Conservation (phyloP, 2,113 vertebrate genomes). For the Gambusia holbrooki region DNA sequence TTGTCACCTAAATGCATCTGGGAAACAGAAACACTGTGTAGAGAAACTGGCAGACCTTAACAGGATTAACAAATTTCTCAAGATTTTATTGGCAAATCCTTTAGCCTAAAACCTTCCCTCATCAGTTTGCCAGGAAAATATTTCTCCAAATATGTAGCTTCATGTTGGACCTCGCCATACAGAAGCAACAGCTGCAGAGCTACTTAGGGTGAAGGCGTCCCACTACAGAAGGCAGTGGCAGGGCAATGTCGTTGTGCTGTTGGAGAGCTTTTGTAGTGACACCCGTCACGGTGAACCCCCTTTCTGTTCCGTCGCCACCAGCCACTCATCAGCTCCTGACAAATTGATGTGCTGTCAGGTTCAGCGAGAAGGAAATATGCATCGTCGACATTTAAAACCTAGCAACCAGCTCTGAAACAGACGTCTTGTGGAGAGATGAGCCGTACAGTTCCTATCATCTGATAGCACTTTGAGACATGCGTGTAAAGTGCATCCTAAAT, state of each 20-base stretch:
- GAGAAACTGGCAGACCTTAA: neutral
- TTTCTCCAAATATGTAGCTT: constrained; percentile 45
- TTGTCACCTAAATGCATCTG: neutral
- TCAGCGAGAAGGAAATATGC: neutral
- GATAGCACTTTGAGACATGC: no score
- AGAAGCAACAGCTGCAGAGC: constrained; percentile 47
- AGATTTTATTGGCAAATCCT: constrained; percentile 17
- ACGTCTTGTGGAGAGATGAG: constrained; percentile 1
- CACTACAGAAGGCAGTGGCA: constrained; percentile 15
- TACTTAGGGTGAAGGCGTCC: constrained; percentile 18
- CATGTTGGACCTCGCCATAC: constrained; percentile 25
- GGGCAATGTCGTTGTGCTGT: neutral
- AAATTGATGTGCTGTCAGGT: constrained; percentile 3
- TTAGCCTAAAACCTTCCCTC: constrained; percentile 40
- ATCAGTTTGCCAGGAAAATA: constrained; percentile 52
- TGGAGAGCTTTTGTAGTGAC: neutral
- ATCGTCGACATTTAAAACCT: constrained; percentile 20
- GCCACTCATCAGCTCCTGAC: no score
- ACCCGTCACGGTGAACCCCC: neutral
- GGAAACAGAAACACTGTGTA: neutral
- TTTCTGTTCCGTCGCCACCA: no score
- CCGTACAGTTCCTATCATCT: no score
- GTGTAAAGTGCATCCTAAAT: no score
- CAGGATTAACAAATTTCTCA: constrained; percentile 6
- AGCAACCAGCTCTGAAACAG: neutral